A percentile compares a stretch with the other conserved stretches of the same genome.
phyloP scores from a whole-genome alignment of 2,888 invertebrate genomes.

The Scaptomyza cyrtandrae region DNA sequence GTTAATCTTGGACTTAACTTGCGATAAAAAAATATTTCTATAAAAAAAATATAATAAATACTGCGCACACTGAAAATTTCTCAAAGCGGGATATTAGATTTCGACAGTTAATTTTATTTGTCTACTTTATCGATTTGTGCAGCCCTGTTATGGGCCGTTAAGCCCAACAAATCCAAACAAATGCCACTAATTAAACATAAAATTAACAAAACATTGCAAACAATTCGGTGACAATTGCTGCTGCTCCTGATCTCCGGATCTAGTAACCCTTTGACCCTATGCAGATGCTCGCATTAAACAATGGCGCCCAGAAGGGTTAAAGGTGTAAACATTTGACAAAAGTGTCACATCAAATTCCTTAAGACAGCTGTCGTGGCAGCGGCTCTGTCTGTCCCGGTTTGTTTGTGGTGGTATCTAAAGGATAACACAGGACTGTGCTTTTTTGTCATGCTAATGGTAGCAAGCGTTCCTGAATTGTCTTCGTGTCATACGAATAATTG shows the following conservation, averaged over 20 bases:
- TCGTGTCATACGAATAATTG: constrained; percentile 21
- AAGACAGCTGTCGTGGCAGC: constrained; percentile 53
- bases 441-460: constrained; percentile 57
- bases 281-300: constrained; percentile 52
- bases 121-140: constrained; percentile 4
- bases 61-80: no score
- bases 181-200: constrained; percentile 71
- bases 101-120: background rate
- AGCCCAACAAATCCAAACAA: constrained; percentile 61
- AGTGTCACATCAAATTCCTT: constrained; percentile 72
- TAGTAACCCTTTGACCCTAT: constrained; percentile 45
- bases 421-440: constrained; percentile 29
- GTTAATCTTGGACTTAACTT: no score
- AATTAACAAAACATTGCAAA: constrained; percentile 61
- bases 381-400: background rate
- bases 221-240: constrained; percentile 56
- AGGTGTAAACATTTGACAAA: constrained; percentile 82
- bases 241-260: constrained; percentile 18
- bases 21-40: no score
- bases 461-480: constrained; percentile 10
- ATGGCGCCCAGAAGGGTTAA: constrained; percentile 68
- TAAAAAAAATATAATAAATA: no score
- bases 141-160: constrained; percentile 18
- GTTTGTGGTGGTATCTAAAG: constrained; percentile 28
- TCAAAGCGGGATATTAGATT: background rate